Percentiles rank a stretch among this genome's conserved stretches.
These are phyloP conservation scores for Chaetodon trifascialis DNA, from an alignment of 2,113 vertebrate genomes.

Conservation along the genomic window DNA sequence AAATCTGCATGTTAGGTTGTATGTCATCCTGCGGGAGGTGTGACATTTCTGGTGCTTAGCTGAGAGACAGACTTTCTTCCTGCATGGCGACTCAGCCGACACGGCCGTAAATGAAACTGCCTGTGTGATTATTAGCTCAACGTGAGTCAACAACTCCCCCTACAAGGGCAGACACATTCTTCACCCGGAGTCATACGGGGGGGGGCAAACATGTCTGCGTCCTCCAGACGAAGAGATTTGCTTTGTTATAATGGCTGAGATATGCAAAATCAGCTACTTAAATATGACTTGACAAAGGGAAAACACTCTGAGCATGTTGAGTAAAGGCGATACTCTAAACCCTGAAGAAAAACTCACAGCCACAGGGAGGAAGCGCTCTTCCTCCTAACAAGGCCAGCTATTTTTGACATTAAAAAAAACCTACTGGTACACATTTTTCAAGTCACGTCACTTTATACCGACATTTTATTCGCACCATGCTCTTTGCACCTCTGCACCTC, in stretches of 20 bases:
- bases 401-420: background rate
- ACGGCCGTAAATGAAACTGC: background rate
- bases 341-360: background rate
- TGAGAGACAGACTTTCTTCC: background rate
- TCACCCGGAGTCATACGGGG: background rate
- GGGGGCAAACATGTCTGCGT: background rate
- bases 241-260: background rate
- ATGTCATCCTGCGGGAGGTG: background rate
- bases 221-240: background rate
- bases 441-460: background rate
- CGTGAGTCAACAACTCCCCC: constrained; percentile 1
- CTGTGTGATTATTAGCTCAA: background rate
- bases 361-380: background rate
- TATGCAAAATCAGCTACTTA: constrained; percentile 1
- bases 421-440: background rate
- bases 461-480: background rate
- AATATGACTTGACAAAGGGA: background rate
- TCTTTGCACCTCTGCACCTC: constrained; percentile 25
- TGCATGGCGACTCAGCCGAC: constrained; percentile 1
- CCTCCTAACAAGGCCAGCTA: background rate
- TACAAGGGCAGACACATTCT: background rate
- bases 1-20: too few species aligned
- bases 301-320: background rate
- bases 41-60: constrained; percentile 1
- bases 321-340: background rate